Evolutionary conservation across 2,888 invertebrate species (phyloP).

Genomic region (Helleia helle): DNA sequence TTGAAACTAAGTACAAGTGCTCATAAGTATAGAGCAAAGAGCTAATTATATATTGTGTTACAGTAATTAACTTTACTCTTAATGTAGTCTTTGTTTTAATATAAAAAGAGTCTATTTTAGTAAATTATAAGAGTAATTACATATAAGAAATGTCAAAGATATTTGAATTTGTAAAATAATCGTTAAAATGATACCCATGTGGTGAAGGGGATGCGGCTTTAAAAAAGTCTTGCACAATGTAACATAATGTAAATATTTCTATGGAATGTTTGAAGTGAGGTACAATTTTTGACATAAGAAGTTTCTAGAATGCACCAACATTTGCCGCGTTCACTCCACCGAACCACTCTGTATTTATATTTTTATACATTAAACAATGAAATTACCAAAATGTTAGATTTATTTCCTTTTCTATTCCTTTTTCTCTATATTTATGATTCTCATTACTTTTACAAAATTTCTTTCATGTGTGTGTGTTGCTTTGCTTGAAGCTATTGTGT

Average conservation of each 20-base stretch:
- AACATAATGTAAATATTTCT: slow-evolving; percentile 7
- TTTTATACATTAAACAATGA: slow-evolving; percentile 8
- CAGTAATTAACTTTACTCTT: not conserved
- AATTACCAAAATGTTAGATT: slow-evolving; percentile 4
- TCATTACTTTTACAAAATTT: not conserved
- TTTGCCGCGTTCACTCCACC: slow-evolving; percentile 1
- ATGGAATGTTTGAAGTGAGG: not conserved
- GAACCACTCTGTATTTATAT: slow-evolving; percentile 5
- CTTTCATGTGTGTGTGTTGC: slow-evolving; percentile 3
- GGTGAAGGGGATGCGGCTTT: not conserved
- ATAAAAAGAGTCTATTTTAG: slow-evolving; percentile 9
- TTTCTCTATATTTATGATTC: not conserved
- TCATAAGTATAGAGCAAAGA: not conserved
- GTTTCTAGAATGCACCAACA: not conserved
- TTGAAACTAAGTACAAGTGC: slow-evolving; percentile 6
- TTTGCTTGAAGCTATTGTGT: slow-evolving; percentile 8
- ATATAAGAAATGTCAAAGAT: slow-evolving; percentile 5
- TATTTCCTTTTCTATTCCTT: slow-evolving; percentile 1
- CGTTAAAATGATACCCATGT: not conserved
- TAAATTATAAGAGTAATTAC: not conserved
- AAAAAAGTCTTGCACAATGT: not conserved
- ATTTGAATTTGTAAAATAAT: not conserved
- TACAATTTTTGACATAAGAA: slow-evolving; percentile 4
- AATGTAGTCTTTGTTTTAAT: slow-evolving; percentile 2
- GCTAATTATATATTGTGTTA: not conserved